Evolutionary conservation across 1,140 invertebrate species (phyloP), one percentile per base, ranked within the genome.

Genomic region (Zaprionus vittiger): DNA sequence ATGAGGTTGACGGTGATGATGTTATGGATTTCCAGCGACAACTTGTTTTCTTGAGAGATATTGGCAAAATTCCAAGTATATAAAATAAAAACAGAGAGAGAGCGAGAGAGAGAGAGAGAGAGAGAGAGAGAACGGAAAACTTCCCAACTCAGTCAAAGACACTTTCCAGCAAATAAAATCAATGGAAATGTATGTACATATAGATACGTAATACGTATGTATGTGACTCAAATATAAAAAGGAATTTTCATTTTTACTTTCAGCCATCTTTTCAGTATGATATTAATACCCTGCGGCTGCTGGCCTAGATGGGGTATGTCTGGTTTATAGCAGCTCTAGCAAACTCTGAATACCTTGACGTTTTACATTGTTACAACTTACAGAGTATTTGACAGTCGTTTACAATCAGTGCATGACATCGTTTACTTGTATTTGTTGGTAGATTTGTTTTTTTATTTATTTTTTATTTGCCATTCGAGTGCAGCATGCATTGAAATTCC

Each of bases 221-320:
- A 81, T 85, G 83, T 85, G 83, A 85, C 83, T 85, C 41, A 82
- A 85, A 85, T 85, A 87, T 79, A 79, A 80, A 85, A 80, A 68
- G 47, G 31, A 71, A 77, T 85, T 79, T 81, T 81, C 62, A 67
- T 77, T 67, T 22, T 64, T 15, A 71, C 38, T 31, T 38, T 41
- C 38, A 37, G 52, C 49, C 41, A 47, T 47, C 41, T 47, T 47
- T 47, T 47, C 41, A 47, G 41, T 47, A 47, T 47, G 41, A 52
- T 52, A 52, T 22, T 52, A 52, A 22, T 22, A 52, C 47, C 47
- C 41, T 47, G 6, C n/a, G n/a, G 1, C 2, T 0, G 37, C 37
- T 38, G 37, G 7, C 5, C 41, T 34, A 11, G 31, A 3, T 9
- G n/a, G 15, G 41, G 41, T 47, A 47, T 47, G n/a, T 15, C 41